Percentiles rank a stretch among this genome's conserved stretches.
Conservation (phyloP, 1,140 invertebrate genomes). For the Lethrus apterus region DNA sequence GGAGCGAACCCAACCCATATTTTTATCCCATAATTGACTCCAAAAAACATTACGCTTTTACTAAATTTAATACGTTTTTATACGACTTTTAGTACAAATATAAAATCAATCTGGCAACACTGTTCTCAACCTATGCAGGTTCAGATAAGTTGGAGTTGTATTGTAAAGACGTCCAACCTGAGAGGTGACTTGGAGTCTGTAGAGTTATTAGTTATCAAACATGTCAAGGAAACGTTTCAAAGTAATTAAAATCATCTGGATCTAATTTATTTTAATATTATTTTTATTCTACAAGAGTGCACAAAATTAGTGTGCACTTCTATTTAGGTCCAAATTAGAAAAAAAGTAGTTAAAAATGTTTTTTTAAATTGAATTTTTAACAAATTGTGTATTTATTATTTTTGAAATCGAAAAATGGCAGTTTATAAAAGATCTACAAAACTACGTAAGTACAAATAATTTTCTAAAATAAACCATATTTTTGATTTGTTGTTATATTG, state of each 20-base stretch:
- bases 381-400: conserved; percentile 7
- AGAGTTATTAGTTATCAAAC: conserved; percentile 17
- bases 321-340: no score
- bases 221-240: conserved; percentile 29
- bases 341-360: no score
- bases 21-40: no score
- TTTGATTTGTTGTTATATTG: conserved; percentile 29
- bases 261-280: conserved; percentile 9
- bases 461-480: background rate
- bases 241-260: background rate
- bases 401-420: conserved; percentile 42
- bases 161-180: background rate
- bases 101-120: no score
- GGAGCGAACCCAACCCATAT: no score
- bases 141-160: background rate
- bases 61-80: no score
- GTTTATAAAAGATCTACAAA: conserved; percentile 54
- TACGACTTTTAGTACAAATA: no score
- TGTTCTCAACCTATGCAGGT: conserved; percentile 3
- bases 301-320: conserved; percentile 6
- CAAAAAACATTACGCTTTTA: no score
- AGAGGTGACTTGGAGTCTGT: conserved; percentile 8
- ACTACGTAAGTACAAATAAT: conserved; percentile 45
- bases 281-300: conserved; percentile 18
- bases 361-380: conserved; percentile 24